Percentiles rank a stretch among this genome's conserved stretches.
phyloP scores from a whole-genome alignment of 2,113 vertebrate genomes.

The Neodontobutis hainanensis region DNA sequence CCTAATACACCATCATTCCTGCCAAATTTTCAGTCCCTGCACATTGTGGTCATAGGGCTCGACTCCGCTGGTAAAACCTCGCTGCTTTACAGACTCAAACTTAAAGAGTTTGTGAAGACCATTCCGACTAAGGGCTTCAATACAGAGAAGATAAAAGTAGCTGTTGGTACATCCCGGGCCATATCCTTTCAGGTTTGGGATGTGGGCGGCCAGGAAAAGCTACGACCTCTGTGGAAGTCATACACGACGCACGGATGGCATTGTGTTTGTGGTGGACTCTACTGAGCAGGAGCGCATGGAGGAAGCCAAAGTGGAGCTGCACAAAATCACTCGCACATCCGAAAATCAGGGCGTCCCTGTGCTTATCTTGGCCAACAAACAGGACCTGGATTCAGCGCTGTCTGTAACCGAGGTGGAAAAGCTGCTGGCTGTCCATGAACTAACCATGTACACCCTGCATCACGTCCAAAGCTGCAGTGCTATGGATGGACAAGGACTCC shows the following conservation, averaged over 20 bases:
- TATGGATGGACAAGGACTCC: constrained; percentile 85
- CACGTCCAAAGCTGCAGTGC: constrained; percentile 91
- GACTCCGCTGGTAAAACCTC: constrained; percentile 90
- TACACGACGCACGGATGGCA: constrained; percentile 88
- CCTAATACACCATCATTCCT: constrained; percentile 80
- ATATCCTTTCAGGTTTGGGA: constrained; percentile 92
- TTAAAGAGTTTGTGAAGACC: constrained; percentile 90
- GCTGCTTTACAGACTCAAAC: constrained; percentile 88
- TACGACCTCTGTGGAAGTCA: constrained; percentile 90
- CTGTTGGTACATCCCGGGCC: constrained; percentile 79
- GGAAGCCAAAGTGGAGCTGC: constrained; percentile 90
- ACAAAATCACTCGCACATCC: constrained; percentile 85
- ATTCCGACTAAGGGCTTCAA: constrained; percentile 93
- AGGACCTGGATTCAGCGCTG: constrained; percentile 82
- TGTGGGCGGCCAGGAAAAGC: constrained; percentile 91
- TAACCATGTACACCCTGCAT: constrained; percentile 80
- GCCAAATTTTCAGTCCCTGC: constrained; percentile 84
- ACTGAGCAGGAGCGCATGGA: constrained; percentile 86
- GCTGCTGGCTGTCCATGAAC: constrained; percentile 82
- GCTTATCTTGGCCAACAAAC: constrained; percentile 89
- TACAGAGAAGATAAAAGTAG: constrained; percentile 88
- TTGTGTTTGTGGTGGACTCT: constrained; percentile 92
- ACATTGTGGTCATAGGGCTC: constrained; percentile 88
- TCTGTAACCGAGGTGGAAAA: constrained; percentile 85
- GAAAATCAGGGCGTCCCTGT: constrained; percentile 91